phyloP scores from a whole-genome alignment of 2,113 vertebrate genomes.

The Pseudorasbora parva region DNA sequence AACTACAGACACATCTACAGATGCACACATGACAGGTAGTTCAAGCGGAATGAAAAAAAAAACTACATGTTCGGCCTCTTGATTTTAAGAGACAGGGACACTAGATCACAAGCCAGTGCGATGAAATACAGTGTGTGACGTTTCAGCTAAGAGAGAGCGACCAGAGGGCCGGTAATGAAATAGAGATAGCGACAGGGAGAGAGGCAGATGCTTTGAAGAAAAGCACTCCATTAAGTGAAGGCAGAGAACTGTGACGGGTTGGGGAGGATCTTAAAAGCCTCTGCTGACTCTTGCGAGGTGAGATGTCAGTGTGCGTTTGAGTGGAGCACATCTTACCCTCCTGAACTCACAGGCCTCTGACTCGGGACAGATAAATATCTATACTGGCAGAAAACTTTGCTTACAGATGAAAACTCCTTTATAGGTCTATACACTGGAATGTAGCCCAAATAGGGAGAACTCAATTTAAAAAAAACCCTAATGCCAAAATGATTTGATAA shows the following conservation, averaged over 20 bases:
- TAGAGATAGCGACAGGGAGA: neutral
- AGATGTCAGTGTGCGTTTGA: constrained; percentile 60
- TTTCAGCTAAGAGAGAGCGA: neutral
- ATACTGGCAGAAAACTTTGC: neutral
- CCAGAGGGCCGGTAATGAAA: neutral
- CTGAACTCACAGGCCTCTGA: neutral
- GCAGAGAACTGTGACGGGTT: constrained; percentile 9
- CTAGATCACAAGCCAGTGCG: neutral
- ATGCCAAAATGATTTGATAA: too few species aligned
- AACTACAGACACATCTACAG: neutral
- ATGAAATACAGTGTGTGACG: constrained; percentile 9
- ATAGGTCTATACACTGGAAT: too few species aligned
- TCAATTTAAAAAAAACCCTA: too few species aligned
- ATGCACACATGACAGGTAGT: neutral
- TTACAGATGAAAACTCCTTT: neutral
- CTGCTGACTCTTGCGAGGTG: constrained; percentile 50
- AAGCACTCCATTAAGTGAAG: constrained; percentile 6
- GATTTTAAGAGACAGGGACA: neutral
- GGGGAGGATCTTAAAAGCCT: constrained; percentile 67
- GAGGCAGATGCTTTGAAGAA: constrained; percentile 16
- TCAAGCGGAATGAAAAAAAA: neutral
- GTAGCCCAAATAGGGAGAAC: neutral
- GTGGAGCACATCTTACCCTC: neutral
- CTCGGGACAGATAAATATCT: neutral
- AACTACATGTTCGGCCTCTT: neutral